Evolutionary conservation across 1,140 invertebrate species (phyloP).

Genomic region (Bombus confusus): DNA sequence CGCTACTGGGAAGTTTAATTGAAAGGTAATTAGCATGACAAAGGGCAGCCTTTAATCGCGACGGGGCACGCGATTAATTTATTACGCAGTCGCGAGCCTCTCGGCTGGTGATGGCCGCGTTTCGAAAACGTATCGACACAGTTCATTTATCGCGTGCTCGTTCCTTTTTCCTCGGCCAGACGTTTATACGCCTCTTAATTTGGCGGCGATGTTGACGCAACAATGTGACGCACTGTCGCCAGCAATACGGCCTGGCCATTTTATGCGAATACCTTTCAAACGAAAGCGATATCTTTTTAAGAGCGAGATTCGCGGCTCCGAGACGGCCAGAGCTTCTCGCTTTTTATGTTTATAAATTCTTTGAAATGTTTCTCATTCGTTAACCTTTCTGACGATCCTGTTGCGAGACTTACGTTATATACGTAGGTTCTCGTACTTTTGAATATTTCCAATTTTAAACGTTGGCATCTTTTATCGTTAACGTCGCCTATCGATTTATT

Average conservation of each 20-base stretch:
- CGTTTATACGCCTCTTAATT: constrained; percentile 7
- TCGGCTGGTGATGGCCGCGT: constrained; percentile 35
- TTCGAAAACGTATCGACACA: constrained; percentile 38
- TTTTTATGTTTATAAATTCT: not conserved
- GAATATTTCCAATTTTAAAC: no score
- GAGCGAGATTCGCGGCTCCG: not conserved
- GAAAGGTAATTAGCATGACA: constrained; percentile 77
- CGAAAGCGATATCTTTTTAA: not conserved
- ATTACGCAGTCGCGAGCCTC: constrained; percentile 24
- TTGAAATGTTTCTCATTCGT: not conserved
- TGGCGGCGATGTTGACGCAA: not conserved
- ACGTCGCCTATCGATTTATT: no score
- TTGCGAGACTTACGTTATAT: no score
- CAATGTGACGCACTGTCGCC: not conserved
- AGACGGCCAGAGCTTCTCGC: no score
- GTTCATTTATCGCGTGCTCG: not conserved
- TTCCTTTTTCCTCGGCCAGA: not conserved
- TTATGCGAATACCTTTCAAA: constrained; percentile 1
- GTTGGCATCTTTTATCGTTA: no score
- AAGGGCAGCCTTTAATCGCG: constrained; percentile 56
- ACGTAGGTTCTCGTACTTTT: no score
- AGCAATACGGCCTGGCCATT: not conserved
- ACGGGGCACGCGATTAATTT: constrained; percentile 67
- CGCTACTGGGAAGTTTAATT: constrained; percentile 71
- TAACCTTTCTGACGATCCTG: not conserved